Base-by-base conservation (phyloP, 2,797 vertebrate genomes). In the Phylloscopus collybita region DNA sequence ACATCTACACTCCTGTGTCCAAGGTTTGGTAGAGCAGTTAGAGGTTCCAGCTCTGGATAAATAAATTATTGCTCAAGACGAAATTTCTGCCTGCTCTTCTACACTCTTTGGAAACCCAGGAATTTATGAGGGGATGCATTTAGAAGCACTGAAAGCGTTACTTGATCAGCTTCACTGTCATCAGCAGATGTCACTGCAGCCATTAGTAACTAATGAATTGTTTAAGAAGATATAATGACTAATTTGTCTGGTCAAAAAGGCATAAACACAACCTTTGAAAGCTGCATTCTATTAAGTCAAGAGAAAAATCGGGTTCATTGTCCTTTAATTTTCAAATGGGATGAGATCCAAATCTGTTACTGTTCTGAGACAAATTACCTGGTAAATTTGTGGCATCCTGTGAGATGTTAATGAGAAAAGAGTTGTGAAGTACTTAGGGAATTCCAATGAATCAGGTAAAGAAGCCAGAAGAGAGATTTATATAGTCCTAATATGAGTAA, bases 101-200 rank as follows among this genome's bases (percentile, higher is more conserved):
- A 10, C 17, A 10, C 11, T 61, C n/a, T 94, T 88, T 84, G 47
- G n/a, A 73, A 86, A 56, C 21, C 59, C 34, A 72, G 47, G 66
- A 94, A 79, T 95, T 95, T 88, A 83, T 93, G 90, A 91, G 70
- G 34, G 45, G 90, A 88, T 97, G 82, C 89, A 95, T 97, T 98
- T 97, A 97, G 79, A 93, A 95, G 78, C 61, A 95, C 78, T 92
- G 86, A 97, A 97, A 91, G 75, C 8, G 76, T 92, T 87, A 96
- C 95, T 97, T 96, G 94, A 98, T 98, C 93, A 96, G 92, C 84
- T 96, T 97, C 90, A 93, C 86, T 97, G 92, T 97, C 96, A 97
- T 97, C 97, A 97, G 96, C 97, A 97, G 97, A 97, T 98, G 97
- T 97, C 97, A 97, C 93, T 97, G 95, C 96, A 97, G 95, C 95